Evolutionary conservation across 2,113 vertebrate species (phyloP).

Genomic region (Etheostoma spectabile): DNA sequence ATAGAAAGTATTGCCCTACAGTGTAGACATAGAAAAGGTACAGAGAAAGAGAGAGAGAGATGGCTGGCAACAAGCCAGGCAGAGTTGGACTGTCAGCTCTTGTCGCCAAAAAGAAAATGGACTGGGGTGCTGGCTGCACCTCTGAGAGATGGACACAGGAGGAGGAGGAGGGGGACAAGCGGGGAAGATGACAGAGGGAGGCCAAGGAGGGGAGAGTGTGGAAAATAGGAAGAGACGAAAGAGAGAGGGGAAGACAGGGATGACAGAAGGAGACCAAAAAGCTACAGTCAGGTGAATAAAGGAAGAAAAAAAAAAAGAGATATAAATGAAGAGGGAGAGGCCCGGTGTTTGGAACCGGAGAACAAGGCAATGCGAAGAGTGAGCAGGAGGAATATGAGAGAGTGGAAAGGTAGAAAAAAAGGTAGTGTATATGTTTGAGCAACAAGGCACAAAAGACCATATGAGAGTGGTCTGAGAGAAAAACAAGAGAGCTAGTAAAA

Average conservation of each 20-base stretch:
- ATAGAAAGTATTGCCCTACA: slow-evolving; percentile 30
- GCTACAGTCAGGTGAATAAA: slow-evolving; percentile 6
- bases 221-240: slow-evolving; percentile 48
- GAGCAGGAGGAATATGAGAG: slow-evolving; percentile 7
- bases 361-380: slow-evolving; percentile 18
- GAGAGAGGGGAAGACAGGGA: slow-evolving; percentile 24
- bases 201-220: slow-evolving; percentile 35
- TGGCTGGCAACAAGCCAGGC: slow-evolving; percentile 46
- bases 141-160: slow-evolving; percentile 58
- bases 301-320: slow-evolving; percentile 13
- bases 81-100: slow-evolving; percentile 65
- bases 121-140: slow-evolving; percentile 62
- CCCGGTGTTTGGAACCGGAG: slow-evolving; percentile 28
- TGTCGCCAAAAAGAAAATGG: slow-evolving; percentile 65
- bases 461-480: slow-evolving; percentile 8
- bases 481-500: slow-evolving; percentile 19
- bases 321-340: slow-evolving; percentile 24
- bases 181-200: slow-evolving; percentile 46
- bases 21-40: background rate
- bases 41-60: slow-evolving; percentile 27
- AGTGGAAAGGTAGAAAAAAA: slow-evolving; percentile 30
- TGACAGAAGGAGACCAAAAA: slow-evolving; percentile 59
- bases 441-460: background rate
- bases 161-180: slow-evolving; percentile 7
- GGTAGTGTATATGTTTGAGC: slow-evolving; percentile 31